Evolutionary conservation across 2,113 vertebrate genomes (phyloP).

Genomic region (Syrmaticus mikado): DNA sequence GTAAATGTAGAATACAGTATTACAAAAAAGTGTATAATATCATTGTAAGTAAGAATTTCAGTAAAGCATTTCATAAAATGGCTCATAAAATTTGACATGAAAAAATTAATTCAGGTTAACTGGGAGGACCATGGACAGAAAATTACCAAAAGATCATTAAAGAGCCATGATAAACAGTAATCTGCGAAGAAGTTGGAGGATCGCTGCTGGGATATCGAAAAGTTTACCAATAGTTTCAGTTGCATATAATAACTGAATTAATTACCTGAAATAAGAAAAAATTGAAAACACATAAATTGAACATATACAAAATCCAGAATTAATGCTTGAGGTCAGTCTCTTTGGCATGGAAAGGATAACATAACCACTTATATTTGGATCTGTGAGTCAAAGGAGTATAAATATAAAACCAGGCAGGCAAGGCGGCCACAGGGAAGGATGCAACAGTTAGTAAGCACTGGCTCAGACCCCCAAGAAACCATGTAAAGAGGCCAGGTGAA

Average conservation of each 20-base stretch:
- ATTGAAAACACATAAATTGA: not conserved
- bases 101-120: not conserved
- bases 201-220: not conserved
- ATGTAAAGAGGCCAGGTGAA: not conserved
- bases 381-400: not conserved
- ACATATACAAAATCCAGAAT: not conserved
- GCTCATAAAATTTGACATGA: not conserved
- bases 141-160: conserved; percentile 24
- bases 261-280: not conserved
- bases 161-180: not conserved
- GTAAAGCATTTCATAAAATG: not conserved
- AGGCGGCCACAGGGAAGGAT: not conserved
- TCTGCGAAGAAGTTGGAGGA: not conserved
- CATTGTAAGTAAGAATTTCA: not conserved
- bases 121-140: not conserved
- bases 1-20: not conserved
- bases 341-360: not conserved
- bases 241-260: not conserved
- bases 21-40: not conserved
- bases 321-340: not conserved
- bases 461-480: not conserved
- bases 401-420: not conserved
- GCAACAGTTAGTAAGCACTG: not conserved
- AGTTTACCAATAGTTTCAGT: not conserved
- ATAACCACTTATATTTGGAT: not conserved